Evolutionary conservation across 2,888 invertebrate genomes (phyloP).

Genomic region (Oscheius onirici): DNA sequence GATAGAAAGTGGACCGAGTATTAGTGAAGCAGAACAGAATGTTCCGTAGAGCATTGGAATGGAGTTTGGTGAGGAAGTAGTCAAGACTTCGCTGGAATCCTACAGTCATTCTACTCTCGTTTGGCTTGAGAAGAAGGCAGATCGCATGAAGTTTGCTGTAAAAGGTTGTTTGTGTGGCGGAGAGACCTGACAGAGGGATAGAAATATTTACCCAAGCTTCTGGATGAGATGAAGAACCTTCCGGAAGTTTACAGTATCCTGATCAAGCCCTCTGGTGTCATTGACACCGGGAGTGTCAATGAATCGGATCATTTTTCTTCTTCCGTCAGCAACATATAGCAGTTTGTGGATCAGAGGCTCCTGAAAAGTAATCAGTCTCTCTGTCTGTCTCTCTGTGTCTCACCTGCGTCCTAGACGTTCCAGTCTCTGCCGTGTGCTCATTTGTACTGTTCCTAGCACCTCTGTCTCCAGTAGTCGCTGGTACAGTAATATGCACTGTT

Average conservation of each 20-base stretch:
- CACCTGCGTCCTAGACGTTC: too few relatives aligned
- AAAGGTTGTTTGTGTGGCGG: too few relatives aligned
- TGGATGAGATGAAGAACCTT: not conserved
- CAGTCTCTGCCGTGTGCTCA: too few relatives aligned
- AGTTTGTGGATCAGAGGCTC: too few relatives aligned
- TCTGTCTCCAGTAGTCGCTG: too few relatives aligned
- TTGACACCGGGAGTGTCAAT: constrained; percentile 6
- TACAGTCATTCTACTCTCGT: constrained; percentile 35
- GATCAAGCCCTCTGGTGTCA: not conserved
- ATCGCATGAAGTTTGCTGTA: constrained; percentile 43
- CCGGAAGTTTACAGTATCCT: not conserved
- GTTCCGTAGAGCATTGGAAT: constrained; percentile 50
- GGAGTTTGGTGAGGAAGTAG: constrained; percentile 53
- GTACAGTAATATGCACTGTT: too few relatives aligned
- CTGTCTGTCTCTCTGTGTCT: too few relatives aligned
- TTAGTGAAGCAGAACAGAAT: constrained; percentile 62
- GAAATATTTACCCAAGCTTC: too few relatives aligned
- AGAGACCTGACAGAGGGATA: too few relatives aligned
- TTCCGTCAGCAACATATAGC: too few relatives aligned
- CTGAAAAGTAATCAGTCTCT: too few relatives aligned
- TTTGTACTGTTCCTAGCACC: too few relatives aligned
- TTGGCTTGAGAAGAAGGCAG: constrained; percentile 51
- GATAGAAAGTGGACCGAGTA: constrained; percentile 32
- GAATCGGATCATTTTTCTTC: not conserved
- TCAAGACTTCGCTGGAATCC: constrained; percentile 54